Percentiles rank a stretch among this genome's conserved stretches.
Conservation (phyloP, 2,888 invertebrate species). For the Chrysodeixis includens region DNA sequence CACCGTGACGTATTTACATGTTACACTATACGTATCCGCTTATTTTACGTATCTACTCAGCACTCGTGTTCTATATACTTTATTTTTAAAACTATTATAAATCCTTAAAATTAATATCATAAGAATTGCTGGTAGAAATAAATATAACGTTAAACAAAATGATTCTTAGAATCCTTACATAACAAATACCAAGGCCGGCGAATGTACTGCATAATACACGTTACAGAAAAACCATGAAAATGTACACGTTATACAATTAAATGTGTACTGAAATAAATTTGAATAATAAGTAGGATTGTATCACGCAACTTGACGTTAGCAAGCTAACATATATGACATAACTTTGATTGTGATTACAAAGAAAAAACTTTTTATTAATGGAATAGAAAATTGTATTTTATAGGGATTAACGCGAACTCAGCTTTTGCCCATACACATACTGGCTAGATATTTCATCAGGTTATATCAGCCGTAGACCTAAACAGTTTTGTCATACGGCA, state of each 20-base stretch:
- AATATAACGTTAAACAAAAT: no score
- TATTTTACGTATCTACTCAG: neutral
- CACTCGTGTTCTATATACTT: neutral
- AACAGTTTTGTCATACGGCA: no score
- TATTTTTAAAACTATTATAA: no score
- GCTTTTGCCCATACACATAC: no score
- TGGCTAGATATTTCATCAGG: no score
- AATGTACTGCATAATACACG: neutral
- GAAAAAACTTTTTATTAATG: no score
- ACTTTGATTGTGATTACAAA: neutral
- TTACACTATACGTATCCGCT: neutral
- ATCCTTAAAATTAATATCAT: no score
- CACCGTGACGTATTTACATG: neutral
- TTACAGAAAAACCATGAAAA: neutral
- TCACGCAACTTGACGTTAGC: neutral
- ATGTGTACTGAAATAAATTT: neutral
- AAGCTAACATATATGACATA: neutral
- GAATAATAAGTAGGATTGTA: neutral
- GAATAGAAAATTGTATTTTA: no score
- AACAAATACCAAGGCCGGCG: neutral
- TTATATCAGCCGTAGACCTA: no score
- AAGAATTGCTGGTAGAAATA: no score
- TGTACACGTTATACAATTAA: neutral
- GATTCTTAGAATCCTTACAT: neutral
- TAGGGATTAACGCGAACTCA: no score